A percentile compares a stretch with the other conserved stretches of the same genome.
Evolutionary conservation across 2,113 vertebrate genomes (phyloP).

Genomic region (Madoqua kirkii): DNA sequence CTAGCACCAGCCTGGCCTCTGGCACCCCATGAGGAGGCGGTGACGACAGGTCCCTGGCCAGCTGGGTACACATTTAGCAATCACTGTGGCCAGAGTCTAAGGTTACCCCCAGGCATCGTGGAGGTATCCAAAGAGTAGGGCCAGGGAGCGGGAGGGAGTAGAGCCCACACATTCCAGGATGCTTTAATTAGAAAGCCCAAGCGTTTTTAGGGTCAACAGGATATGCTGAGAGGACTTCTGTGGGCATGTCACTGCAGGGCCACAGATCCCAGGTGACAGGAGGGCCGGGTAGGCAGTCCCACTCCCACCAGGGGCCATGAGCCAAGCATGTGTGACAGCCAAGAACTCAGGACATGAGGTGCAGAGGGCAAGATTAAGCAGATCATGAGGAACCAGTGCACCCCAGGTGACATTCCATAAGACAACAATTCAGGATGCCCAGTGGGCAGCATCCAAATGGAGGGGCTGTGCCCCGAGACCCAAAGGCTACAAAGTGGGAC

Average conservation of each 20-base stretch:
- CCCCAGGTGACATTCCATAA: accelerated
- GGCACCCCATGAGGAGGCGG: background rate
- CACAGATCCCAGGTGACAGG: background rate
- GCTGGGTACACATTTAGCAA: background rate
- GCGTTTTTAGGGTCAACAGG: background rate
- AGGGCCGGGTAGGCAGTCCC: background rate
- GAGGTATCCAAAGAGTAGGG: background rate
- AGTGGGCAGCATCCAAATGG: accelerated
- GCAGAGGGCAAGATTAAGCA: background rate
- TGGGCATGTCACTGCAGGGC: background rate
- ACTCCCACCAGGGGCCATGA: background rate
- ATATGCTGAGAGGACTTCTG: background rate
- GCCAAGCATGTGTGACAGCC: background rate
- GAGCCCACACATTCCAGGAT: background rate
- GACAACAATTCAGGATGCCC: background rate
- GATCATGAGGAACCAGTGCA: background rate
- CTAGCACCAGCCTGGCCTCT: background rate
- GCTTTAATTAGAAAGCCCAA: background rate
- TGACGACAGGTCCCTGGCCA: background rate
- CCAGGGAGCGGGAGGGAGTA: background rate
- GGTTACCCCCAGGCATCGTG: background rate
- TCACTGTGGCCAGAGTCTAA: background rate
- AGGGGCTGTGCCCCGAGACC: background rate
- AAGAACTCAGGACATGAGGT: background rate
- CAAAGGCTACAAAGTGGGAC: background rate